Conservation (phyloP, 2,797 vertebrate genomes). For the Girardinus metallicus region DNA sequence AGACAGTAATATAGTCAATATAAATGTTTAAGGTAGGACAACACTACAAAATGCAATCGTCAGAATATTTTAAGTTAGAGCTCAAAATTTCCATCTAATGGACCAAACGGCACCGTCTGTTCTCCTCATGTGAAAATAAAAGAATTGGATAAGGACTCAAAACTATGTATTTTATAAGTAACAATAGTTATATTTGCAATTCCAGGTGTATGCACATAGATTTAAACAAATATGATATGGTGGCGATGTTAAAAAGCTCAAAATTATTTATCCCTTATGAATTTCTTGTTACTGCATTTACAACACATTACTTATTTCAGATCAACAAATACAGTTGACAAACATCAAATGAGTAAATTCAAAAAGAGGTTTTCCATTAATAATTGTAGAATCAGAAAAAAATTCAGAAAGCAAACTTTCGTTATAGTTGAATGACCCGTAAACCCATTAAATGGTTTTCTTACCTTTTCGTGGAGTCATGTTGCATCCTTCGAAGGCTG, state of each 20-base stretch:
- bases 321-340: not conserved
- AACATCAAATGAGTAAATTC: not conserved
- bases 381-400: not conserved
- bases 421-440: not conserved
- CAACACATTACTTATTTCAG: constrained; percentile 2
- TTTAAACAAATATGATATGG: not conserved
- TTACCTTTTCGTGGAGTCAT: no score
- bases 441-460: not conserved
- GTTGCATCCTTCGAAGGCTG: no score
- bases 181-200: not conserved
- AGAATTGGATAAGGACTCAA: not conserved
- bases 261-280: not conserved
- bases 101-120: not conserved
- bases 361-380: not conserved
- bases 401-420: not conserved
- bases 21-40: not conserved
- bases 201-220: not conserved
- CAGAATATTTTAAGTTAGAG: not conserved
- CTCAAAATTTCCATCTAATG: not conserved
- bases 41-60: not conserved
- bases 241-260: not conserved
- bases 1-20: not conserved
- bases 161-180: not conserved
- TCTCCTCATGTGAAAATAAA: not conserved
- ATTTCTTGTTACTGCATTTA: not conserved